Base-by-base conservation (phyloP, 2,888 invertebrate genomes). In the Caenorhabditis sp. region DNA sequence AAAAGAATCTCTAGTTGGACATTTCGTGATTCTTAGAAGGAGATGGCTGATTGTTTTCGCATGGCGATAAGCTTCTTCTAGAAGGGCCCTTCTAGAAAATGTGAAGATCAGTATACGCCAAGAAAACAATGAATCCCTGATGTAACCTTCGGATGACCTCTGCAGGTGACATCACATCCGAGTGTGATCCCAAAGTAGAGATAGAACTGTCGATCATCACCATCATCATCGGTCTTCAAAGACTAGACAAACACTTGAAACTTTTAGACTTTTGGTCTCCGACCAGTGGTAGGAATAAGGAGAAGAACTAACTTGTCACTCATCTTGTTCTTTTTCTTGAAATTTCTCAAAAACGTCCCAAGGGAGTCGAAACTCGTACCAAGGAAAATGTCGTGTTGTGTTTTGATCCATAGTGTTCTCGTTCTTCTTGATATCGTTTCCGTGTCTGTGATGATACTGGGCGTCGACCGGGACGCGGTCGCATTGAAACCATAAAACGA, bases 241-340 rank as follows among this genome's bases (percentile, higher is more conserved):
- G 69, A 76, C 49, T 69, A 69, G 69, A 61, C 76, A 76, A 76
- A 76, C 61, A 76, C 51, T 61, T 41, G 76, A 41, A 28, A 41
- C 75, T 75, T 75, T 68, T 68, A 75, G 66, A 61, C 68, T 76
- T 75, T 69, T 61, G 68, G 38, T 76, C 69, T 76, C 28, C 35
- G 41, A 41, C 64, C 31, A 31, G 64, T 75, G 47, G 47, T 47
- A n/a, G n/a, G n/a, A n/a, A n/a, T 41, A 22, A 38, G 38, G 49
- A 38, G 22, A 12, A 24, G 47, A 72, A 72, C 44, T 72, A 28
- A 41, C 49, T 35, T 56, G 56, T 66, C 66, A 64, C 64, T 64
- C 56, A 74, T 74, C 74, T 64, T 63, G 73, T 35, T 35, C 22
- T 35, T 61, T 61, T 58, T 58, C n/a, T n/a, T n/a, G n/a, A n/a